Evolutionary conservation across 1,140 invertebrate genomes (phyloP), one percentile per base, ranked within the genome.

Genomic region (Drosophila nigromelanica): DNA sequence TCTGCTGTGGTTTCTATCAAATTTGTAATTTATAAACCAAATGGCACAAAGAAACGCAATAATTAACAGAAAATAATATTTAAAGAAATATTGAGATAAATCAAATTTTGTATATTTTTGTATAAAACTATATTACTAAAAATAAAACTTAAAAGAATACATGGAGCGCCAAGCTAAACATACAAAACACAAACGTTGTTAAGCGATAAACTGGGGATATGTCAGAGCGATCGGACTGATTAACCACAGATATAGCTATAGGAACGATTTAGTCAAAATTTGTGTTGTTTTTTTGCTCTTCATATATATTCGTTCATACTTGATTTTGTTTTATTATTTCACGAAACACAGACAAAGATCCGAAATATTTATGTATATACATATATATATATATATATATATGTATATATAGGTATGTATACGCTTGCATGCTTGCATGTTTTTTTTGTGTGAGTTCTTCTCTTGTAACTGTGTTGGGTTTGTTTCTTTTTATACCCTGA

Each of bases 311-410:
- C 27, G 45, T 50, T 48, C 42, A 54, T 67, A 52, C 39, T 83
- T 66, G 59, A 58, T 67, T 85, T 58, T 64, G 60, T 73, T 78
- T 81, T 80, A 82, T 89, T 89, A 89, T 80, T 87, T 89, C 72
- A 89, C 80, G 83, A 89, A 89, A 89, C 83, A 89, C 85, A 89
- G 83, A 89, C 83, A 89, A 89, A 89, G 80, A 87, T 87, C 83
- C 79, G 89, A 87, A 87, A 87, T 87, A 87, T 87, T 89, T 86
- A 48, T 79, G 72, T 71, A 78, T 68, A 60, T 73, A 40, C 76
- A 76, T 86, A 59, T 85, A 71, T 70, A 58, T 62, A 60, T 73
- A 56, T 55, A 45, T 76, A 51, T 83, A 35, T 62, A n/a, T n/a
- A n/a, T n/a, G n/a, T n/a, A n/a, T n/a, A n/a, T n/a, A 62, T 56